Evolutionary conservation across 2,113 vertebrate species (phyloP).

Genomic region (Eolophus roseicapilla): DNA sequence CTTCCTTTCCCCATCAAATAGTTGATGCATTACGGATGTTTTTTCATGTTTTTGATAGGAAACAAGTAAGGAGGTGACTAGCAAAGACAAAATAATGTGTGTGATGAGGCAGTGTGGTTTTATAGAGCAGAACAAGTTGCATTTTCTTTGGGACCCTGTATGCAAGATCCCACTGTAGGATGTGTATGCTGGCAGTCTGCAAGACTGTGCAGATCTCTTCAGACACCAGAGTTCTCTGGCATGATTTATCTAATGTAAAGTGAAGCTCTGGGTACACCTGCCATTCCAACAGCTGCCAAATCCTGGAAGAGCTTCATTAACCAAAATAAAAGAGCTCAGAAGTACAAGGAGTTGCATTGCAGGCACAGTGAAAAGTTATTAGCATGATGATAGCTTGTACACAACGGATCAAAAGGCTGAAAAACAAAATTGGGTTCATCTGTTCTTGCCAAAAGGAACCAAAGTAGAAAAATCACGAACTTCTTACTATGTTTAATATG

Average conservation of each 20-base stretch:
- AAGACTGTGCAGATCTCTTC: neutral
- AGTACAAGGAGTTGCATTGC: neutral
- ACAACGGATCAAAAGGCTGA: neutral
- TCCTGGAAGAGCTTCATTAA: neutral
- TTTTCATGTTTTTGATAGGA: neutral
- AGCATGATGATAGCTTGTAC: neutral
- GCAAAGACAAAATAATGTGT: neutral
- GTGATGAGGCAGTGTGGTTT: neutral
- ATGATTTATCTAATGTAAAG: neutral
- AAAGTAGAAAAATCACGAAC: neutral
- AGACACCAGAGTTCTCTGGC: neutral
- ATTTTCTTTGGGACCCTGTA: neutral
- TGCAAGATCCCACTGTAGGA: neutral
- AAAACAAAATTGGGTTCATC: neutral
- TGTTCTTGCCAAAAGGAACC: neutral
- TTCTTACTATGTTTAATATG: neutral
- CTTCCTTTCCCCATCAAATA: neutral
- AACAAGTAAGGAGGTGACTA: neutral
- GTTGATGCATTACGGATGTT: neutral
- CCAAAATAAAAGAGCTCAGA: neutral
- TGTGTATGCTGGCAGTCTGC: neutral
- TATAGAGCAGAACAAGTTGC: neutral
- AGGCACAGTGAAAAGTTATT: neutral
- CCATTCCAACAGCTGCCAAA: neutral
- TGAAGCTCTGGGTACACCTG: neutral